phyloP scores from a whole-genome alignment of 1,140 invertebrate species.

The Drosophila oshimai region DNA sequence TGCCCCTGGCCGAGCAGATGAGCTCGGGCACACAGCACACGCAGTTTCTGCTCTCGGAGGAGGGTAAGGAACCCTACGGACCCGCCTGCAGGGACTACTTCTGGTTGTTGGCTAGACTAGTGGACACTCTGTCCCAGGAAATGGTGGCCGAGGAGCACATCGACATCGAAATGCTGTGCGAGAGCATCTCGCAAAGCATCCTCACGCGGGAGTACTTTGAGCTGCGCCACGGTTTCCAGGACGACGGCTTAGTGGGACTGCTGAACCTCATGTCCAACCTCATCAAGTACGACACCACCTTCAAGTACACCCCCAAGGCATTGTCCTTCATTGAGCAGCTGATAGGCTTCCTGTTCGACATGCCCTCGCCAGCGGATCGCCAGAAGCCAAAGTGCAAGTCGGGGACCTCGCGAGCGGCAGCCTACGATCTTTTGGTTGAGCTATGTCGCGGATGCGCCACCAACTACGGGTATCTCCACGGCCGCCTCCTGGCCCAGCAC shows the following conservation, averaged over 20 bases:
- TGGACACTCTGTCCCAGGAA: constrained; percentile 92
- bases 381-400: constrained; percentile 97
- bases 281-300: constrained; percentile 93
- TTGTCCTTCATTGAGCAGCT: constrained; percentile 89
- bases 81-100: constrained; percentile 97
- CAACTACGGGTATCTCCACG: constrained; percentile 93
- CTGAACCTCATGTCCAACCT: constrained; percentile 93
- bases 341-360: constrained; percentile 94
- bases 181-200: constrained; percentile 89
- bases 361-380: constrained; percentile 92
- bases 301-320: constrained; percentile 91
- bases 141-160: constrained; percentile 87
- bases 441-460: constrained; percentile 91
- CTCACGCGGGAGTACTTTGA: constrained; percentile 91
- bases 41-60: constrained; percentile 86
- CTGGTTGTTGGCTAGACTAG: constrained; percentile 93
- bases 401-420: constrained; percentile 91
- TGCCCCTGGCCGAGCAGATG: constrained; percentile 93
- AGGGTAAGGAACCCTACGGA: constrained; percentile 95
- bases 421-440: constrained; percentile 95
- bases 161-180: constrained; percentile 90
- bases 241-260: constrained; percentile 95
- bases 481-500: constrained; percentile 92
- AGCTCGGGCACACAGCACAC: constrained; percentile 86
- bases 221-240: constrained; percentile 91